These are phyloP conservation scores for Pangasius sanitwongsei DNA, from an alignment of 2,797 vertebrate genomes.

Conservation along the genomic window DNA sequence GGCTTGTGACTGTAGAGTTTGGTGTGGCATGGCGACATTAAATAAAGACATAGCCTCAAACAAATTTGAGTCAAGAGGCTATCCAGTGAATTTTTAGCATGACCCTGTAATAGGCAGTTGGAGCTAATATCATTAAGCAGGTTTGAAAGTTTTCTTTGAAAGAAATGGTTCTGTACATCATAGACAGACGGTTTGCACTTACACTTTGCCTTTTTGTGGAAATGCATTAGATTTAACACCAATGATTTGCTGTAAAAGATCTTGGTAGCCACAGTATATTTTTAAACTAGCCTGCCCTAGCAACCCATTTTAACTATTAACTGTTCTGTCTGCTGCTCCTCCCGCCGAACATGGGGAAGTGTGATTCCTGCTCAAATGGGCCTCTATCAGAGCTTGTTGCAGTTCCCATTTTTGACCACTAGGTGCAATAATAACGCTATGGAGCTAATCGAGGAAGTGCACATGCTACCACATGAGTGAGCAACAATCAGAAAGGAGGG, in stretches of 20 bases:
- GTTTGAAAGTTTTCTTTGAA: not conserved
- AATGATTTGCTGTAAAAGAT: not conserved
- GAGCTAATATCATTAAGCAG: not conserved
- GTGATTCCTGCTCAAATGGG: constrained; percentile 1
- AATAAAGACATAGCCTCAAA: not conserved
- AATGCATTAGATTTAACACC: not conserved
- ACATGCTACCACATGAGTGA: not conserved
- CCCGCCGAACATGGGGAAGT: not conserved
- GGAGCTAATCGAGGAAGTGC: not conserved
- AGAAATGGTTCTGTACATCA: not conserved
- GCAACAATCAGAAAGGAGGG: not conserved
- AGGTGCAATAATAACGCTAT: not conserved
- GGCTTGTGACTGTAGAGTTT: not conserved
- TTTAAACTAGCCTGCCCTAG: not conserved
- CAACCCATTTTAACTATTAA: not conserved
- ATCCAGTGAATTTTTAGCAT: not conserved
- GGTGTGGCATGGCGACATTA: not conserved
- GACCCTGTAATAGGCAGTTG: not conserved
- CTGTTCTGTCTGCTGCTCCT: not conserved
- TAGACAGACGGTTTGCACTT: not conserved
- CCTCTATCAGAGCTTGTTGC: not conserved
- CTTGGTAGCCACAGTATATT: not conserved
- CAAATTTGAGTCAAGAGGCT: not conserved
- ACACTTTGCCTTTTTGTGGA: not conserved
- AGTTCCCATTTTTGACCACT: not conserved